Conservation (phyloP, 2,113 vertebrate species). For the Phalacrocorax carbo region DNA sequence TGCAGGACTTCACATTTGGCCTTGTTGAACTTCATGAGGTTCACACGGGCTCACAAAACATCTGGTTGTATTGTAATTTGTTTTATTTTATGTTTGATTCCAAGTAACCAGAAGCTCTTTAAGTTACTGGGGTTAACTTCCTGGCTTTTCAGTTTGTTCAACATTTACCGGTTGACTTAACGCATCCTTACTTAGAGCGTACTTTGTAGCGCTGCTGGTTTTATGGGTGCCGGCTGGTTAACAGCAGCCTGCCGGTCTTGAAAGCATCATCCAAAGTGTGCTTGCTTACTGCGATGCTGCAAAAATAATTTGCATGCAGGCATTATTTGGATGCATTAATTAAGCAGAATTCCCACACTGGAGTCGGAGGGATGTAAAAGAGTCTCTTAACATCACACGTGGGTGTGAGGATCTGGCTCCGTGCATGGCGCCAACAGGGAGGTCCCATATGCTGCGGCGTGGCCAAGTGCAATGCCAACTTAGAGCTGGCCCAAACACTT, state of each 20-base stretch:
- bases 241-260: neutral
- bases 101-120: neutral
- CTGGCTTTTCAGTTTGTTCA: neutral
- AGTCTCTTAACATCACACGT: neutral
- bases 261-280: neutral
- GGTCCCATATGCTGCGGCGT: accelerated
- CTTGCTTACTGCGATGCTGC: too few relatives aligned
- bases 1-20: neutral
- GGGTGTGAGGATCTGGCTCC: neutral
- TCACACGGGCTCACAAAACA: neutral
- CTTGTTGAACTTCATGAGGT: neutral
- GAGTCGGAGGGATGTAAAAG: neutral
- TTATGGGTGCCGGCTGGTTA: neutral
- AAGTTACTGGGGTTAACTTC: neutral
- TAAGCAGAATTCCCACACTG: neutral
- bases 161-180: neutral
- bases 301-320: neutral
- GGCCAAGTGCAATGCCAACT: neutral
- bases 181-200: neutral
- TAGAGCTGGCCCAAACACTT: neutral
- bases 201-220: neutral
- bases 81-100: neutral
- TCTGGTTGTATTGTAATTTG: neutral
- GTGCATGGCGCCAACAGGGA: neutral
- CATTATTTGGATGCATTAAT: neutral